These are phyloP conservation scores for Galaxias olidus DNA, from an alignment of 2,797 vertebrate species.

Conservation along the genomic window DNA sequence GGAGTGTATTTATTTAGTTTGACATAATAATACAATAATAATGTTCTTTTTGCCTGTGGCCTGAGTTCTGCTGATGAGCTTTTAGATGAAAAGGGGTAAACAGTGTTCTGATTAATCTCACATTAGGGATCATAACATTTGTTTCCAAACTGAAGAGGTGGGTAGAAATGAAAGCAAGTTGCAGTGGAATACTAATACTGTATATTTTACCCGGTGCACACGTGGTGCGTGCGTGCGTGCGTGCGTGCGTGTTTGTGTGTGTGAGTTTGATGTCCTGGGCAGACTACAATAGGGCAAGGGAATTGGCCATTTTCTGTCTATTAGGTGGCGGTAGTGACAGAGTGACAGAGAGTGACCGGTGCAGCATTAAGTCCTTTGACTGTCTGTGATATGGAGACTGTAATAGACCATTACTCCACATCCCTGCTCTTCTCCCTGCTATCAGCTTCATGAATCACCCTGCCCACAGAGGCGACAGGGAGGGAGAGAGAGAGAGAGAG, in stretches of 20 bases:
- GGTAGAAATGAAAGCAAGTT: background rate
- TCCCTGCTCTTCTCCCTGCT: constrained; percentile 30
- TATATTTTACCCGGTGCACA: too few relatives aligned
- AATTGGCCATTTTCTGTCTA: constrained; percentile 39
- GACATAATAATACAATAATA: too few relatives aligned
- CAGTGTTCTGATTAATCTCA: constrained; percentile 12
- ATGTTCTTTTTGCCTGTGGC: constrained; percentile 6
- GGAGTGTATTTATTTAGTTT: constrained; percentile 22
- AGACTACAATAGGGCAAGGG: background rate
- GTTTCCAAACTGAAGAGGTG: background rate
- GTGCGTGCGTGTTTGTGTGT: constrained; percentile 1
- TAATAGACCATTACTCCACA: constrained; percentile 50
- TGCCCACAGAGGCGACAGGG: constrained; percentile 14
- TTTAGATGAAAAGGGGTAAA: constrained; percentile 5
- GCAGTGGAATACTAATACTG: too few relatives aligned
- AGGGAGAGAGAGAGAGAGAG: constrained; percentile 7
- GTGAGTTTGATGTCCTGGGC: background rate
- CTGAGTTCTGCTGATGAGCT: constrained; percentile 14
- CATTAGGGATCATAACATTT: background rate
- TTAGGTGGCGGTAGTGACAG: constrained; percentile 32
- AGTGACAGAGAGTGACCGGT: constrained; percentile 26
- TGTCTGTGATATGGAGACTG: constrained; percentile 36
- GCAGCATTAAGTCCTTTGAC: constrained; percentile 20
- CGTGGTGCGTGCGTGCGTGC: background rate
- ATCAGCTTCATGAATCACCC: constrained; percentile 32